A percentile compares a stretch with the other conserved stretches of the same genome.
These are phyloP conservation scores for Caligus rogercresseyi DNA, from an alignment of 1,140 invertebrate species.

Conservation along the genomic window DNA sequence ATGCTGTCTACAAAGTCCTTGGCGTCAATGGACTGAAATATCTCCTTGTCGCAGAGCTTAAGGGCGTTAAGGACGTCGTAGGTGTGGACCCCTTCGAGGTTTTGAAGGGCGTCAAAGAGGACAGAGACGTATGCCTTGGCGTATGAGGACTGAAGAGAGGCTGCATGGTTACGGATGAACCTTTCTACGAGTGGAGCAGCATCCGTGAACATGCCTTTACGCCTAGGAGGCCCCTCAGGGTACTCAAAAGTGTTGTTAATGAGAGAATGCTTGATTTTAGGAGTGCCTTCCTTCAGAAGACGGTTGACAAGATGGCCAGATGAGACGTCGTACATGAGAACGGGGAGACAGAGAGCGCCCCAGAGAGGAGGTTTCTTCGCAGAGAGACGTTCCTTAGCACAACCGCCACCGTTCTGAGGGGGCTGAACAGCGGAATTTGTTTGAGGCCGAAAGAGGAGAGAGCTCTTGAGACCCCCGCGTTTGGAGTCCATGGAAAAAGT, in stretches of 20 bases:
- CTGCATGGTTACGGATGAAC: background rate
- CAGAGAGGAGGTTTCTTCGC: background rate
- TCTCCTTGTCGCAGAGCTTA: conserved; percentile 13
- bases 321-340: background rate
- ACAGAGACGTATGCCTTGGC: conserved; percentile 4
- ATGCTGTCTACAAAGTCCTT: background rate
- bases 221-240: background rate
- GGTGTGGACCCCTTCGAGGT: background rate
- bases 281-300: background rate
- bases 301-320: background rate
- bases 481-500: background rate
- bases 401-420: background rate
- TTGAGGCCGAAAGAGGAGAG: background rate
- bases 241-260: background rate
- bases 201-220: background rate
- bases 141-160: background rate
- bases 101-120: conserved; percentile 2
- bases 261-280: background rate
- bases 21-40: background rate
- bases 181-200: background rate
- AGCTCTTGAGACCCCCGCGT: background rate
- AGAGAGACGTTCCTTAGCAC: background rate
- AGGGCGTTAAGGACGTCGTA: conserved; percentile 14
- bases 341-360: background rate
- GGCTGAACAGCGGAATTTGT: background rate